Evolutionary conservation across 2,888 invertebrate genomes (phyloP).

Genomic region (Acrobasis repandana): DNA sequence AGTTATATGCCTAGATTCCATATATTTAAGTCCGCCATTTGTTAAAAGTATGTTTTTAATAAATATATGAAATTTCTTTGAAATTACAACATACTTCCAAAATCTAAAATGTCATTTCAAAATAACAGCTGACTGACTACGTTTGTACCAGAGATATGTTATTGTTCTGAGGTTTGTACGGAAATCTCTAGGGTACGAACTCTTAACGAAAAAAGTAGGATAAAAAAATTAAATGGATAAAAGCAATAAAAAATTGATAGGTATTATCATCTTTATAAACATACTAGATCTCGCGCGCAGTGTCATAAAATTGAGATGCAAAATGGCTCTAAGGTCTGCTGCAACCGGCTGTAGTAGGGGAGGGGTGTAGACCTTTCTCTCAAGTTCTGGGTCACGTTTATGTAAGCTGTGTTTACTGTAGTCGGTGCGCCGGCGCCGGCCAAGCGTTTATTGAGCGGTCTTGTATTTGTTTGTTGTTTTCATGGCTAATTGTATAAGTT

Average conservation of each 20-base stretch:
- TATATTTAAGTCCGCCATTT: too few relatives aligned
- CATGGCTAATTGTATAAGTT: not conserved
- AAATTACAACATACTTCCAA: too few relatives aligned
- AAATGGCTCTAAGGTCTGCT: constrained; percentile 35
- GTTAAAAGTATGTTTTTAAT: too few relatives aligned
- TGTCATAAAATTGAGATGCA: constrained; percentile 58
- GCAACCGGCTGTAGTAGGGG: constrained; percentile 27
- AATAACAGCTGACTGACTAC: too few relatives aligned
- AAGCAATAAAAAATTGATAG: not conserved
- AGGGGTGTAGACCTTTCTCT: constrained; percentile 72
- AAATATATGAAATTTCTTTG: too few relatives aligned
- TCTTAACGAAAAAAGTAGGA: too few relatives aligned
- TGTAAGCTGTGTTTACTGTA: constrained; percentile 57
- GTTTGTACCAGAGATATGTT: too few relatives aligned
- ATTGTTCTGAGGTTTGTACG: too few relatives aligned
- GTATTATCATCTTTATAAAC: constrained; percentile 39
- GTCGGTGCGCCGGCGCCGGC: constrained; percentile 2
- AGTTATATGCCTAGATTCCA: too few relatives aligned
- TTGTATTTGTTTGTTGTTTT: not conserved
- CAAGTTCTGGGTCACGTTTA: constrained; percentile 79
- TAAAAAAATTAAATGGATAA: too few relatives aligned
- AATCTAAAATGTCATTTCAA: too few relatives aligned
- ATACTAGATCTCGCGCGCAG: constrained; percentile 40
- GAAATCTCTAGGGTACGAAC: too few relatives aligned
- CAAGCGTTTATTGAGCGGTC: not conserved